Evolutionary conservation across 2,797 vertebrate genomes (phyloP), one percentile per base, ranked within the genome.

Genomic region (Hafferia zeledoni): DNA sequence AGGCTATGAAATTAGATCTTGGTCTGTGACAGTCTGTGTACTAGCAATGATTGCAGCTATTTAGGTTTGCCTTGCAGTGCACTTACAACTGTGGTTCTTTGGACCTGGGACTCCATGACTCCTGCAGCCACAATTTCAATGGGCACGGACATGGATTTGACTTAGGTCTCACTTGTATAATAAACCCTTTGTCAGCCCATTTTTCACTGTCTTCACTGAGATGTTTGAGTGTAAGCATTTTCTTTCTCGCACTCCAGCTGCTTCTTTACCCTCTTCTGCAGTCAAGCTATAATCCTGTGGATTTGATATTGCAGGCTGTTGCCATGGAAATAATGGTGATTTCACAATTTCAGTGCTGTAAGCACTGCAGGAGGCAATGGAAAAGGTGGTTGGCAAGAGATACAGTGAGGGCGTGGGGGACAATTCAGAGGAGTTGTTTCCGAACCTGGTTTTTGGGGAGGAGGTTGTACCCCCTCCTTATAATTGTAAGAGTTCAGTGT

Each of bases 291-390:
- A 97, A 95, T 93, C 94, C 94, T 83, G 83, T 92, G 91, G 90
- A 94, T 96, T 89, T 96, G 82, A 95, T 95, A 94, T 88, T 95
- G 91, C 93, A 83, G 93, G 75, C 88, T 92, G 93, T 97, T 97
- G 93, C 96, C 94, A 96, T 97, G 96, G 97, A 96, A 97, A 97
- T 96, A 93, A 95, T 96, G 93, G 93, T 93, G 95, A 93, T 92
- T 93, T 95, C 82, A 64, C 90, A 90, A 94, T 94, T 96, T 95
- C 71, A 57, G 75, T 88, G 81, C 89, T 96, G 84, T 59, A 96
- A 87, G 68, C 76, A 47, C 86, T 95, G 85, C 47, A 64, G 83
- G 95, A 91, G 85, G 77, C 67, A 93, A 49, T 71, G 72, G 83
- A 78, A 81, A 71, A 93, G 63, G 93, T 74, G 87, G 75, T 60